These are phyloP conservation scores for Apocrypta bakeri DNA, from an alignment of 1,140 invertebrate genomes.

Conservation along the genomic window DNA sequence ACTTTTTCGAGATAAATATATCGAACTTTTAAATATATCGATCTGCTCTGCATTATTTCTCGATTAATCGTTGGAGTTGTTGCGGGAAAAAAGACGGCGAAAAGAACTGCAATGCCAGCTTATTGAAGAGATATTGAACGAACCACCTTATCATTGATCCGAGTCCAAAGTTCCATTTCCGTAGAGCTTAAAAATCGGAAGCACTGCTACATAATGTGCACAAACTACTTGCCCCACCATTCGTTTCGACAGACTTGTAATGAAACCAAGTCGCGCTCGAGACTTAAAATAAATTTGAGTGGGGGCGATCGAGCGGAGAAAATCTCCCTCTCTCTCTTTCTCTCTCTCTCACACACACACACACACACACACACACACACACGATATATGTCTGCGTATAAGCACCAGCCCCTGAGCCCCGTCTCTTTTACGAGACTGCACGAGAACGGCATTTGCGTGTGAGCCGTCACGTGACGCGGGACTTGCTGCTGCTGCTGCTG, in stretches of 20 bases:
- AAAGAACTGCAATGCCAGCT: too few species aligned
- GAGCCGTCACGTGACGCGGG: constrained; percentile 6
- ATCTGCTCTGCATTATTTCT: too few species aligned
- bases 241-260: neutral
- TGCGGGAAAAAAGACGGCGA: too few species aligned
- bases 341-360: too few species aligned
- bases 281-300: neutral
- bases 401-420: neutral
- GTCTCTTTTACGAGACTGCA: neutral
- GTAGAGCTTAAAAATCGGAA: neutral
- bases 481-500: neutral
- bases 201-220: too few species aligned
- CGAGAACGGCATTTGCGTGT: neutral
- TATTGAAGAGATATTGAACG: too few species aligned
- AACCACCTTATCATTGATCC: neutral
- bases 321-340: neutral
- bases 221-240: too few species aligned
- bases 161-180: neutral
- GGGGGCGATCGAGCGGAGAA: neutral
- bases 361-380: too few species aligned
- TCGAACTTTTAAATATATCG: neutral
- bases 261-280: neutral
- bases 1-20: neutral
- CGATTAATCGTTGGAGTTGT: too few species aligned
- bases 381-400: neutral